Percentiles rank a stretch among this genome's conserved stretches.
Evolutionary conservation across 2,113 vertebrate genomes (phyloP).

Genomic region (Tachysurus vachellii): DNA sequence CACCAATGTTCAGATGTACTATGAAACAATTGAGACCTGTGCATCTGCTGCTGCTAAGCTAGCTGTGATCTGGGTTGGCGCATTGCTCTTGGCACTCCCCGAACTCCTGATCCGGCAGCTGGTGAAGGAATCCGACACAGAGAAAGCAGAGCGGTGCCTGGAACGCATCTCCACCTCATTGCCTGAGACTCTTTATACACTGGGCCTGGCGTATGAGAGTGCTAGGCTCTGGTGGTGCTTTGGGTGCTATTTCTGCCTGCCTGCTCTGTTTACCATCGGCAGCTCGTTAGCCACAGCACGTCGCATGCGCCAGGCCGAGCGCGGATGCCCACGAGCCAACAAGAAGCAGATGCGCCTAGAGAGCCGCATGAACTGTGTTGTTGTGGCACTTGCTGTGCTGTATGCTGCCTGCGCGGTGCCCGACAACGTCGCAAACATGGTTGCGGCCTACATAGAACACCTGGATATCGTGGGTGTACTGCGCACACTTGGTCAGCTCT

Average conservation of each 20-base stretch:
- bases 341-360: conserved; percentile 95
- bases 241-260: conserved; percentile 96
- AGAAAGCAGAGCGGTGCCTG: conserved; percentile 79
- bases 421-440: conserved; percentile 98
- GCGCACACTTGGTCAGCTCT: conserved; percentile 91
- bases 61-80: conserved; percentile 95
- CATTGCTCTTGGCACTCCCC: conserved; percentile 88
- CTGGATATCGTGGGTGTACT: conserved; percentile 90
- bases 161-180: conserved; percentile 89
- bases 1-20: conserved; percentile 98
- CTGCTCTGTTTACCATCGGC: conserved; percentile 95
- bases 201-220: conserved; percentile 91
- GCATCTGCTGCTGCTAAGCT: conserved; percentile 92
- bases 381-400: conserved; percentile 93
- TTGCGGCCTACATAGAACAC: conserved; percentile 91
- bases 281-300: conserved; percentile 91
- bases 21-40: conserved; percentile 98
- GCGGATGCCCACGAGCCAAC: conserved; percentile 87
- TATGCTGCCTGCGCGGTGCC: conserved; percentile 96
- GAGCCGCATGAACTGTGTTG: conserved; percentile 98
- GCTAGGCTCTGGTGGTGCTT: conserved; percentile 98
- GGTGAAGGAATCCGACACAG: conserved; percentile 75
- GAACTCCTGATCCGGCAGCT: conserved; percentile 93
- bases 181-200: conserved; percentile 90
- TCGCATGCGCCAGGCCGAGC: conserved; percentile 89